Evolutionary conservation across 2,888 invertebrate genomes (phyloP).

Genomic region (Cephus spinipes): DNA sequence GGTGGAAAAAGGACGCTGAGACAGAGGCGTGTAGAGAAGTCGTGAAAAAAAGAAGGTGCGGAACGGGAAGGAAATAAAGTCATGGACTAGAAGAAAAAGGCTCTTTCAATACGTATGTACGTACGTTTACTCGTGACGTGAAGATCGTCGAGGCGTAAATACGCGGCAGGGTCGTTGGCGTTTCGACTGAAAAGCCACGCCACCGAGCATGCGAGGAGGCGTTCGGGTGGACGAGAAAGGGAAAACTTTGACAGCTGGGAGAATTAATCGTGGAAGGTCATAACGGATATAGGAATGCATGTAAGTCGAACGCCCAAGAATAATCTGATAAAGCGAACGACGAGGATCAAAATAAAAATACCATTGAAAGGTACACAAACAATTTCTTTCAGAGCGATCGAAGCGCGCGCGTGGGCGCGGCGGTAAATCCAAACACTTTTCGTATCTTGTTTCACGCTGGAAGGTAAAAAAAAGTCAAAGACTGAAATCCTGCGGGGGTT

Average conservation of each 20-base stretch:
- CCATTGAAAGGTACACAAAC: too few species aligned
- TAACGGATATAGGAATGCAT: neutral
- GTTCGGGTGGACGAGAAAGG: neutral
- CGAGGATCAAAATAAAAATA: neutral
- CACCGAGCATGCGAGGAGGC: neutral
- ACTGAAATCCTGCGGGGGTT: neutral
- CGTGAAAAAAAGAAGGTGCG: neutral
- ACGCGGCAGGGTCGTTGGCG: neutral
- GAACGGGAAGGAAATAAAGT: neutral
- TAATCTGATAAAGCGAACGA: neutral
- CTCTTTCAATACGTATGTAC: neutral
- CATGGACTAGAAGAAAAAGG: neutral
- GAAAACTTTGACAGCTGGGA: neutral
- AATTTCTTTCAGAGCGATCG: neutral
- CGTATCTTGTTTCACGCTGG: neutral
- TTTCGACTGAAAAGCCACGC: neutral
- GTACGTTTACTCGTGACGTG: neutral
- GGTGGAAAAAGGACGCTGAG: neutral
- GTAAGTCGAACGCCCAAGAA: neutral
- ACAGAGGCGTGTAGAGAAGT: neutral
- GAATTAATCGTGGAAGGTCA: neutral
- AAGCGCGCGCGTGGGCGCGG: neutral
- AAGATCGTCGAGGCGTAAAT: neutral
- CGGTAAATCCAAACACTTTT: neutral
- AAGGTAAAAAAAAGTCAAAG: neutral